Evolutionary conservation across 2,888 invertebrate species (phyloP).

Genomic region (Rapana venosa): DNA sequence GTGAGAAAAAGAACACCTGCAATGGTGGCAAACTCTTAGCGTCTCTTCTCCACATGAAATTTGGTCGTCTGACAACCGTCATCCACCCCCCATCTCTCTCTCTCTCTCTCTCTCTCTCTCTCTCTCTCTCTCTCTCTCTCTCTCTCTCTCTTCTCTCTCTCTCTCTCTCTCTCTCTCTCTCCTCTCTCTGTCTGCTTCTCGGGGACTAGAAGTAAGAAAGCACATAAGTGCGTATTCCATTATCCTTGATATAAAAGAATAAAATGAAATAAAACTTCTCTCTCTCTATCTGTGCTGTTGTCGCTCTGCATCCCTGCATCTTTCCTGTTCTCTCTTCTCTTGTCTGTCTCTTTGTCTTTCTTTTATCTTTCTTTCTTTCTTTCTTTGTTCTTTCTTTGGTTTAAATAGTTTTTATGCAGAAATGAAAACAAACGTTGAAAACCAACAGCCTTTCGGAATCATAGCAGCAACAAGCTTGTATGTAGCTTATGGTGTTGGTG

Average conservation of each 20-base stretch:
- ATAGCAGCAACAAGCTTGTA: background rate
- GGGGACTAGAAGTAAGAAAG: too few relatives aligned
- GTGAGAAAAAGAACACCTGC: background rate
- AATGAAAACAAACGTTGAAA: too few relatives aligned
- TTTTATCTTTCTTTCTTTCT: background rate
- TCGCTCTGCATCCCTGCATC: background rate
- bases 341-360: background rate
- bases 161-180: background rate
- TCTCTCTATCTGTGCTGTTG: background rate
- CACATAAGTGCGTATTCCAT: background rate
- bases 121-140: background rate
- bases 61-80: background rate
- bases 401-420: background rate
- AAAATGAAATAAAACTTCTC: background rate
- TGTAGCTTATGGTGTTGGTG: background rate
- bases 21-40: background rate
- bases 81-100: background rate
- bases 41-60: background rate
- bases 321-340: background rate
- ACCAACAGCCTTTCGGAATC: background rate
- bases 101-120: background rate
- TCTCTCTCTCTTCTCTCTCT: background rate
- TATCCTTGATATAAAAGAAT: background rate
- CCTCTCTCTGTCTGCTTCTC: too few relatives aligned
- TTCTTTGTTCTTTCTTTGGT: background rate